Conservation (phyloP, 1,140 invertebrate genomes). For the Thaumatotibia leucotreta region DNA sequence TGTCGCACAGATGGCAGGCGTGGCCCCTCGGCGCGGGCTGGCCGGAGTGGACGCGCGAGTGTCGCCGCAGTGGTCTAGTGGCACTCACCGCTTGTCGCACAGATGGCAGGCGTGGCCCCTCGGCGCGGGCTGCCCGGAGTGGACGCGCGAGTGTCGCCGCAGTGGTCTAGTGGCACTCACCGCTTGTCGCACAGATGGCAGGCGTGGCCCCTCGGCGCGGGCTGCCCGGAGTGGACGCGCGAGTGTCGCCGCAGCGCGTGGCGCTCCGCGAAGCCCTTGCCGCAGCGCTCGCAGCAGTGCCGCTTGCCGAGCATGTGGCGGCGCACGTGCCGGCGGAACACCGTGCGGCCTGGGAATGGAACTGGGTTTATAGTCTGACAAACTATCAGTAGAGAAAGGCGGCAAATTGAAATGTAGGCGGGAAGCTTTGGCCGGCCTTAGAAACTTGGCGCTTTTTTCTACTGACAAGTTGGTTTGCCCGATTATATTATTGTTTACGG, state of each 20-base stretch:
- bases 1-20: too few species aligned
- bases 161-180: slow-evolving; percentile 31
- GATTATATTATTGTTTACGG: too few species aligned
- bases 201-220: slow-evolving; percentile 36
- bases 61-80: too few species aligned
- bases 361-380: not conserved
- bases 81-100: not conserved
- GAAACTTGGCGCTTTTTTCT: too few species aligned
- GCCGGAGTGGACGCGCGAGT: not conserved
- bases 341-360: slow-evolving; percentile 3
- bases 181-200: slow-evolving; percentile 55
- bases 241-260: slow-evolving; percentile 51
- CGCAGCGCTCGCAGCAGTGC: slow-evolving; percentile 50
- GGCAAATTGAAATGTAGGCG: not conserved
- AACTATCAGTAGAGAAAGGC: not conserved
- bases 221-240: slow-evolving; percentile 60
- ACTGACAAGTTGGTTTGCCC: too few species aligned
- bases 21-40: too few species aligned
- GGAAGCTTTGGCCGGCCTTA: too few species aligned
- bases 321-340: slow-evolving; percentile 49
- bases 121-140: not conserved
- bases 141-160: too few species aligned
- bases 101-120: not conserved
- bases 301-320: slow-evolving; percentile 52
- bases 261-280: slow-evolving; percentile 53